These are phyloP conservation scores for Pomacea maculata DNA, from an alignment of 1,140 invertebrate genomes.

Conservation along the genomic window DNA sequence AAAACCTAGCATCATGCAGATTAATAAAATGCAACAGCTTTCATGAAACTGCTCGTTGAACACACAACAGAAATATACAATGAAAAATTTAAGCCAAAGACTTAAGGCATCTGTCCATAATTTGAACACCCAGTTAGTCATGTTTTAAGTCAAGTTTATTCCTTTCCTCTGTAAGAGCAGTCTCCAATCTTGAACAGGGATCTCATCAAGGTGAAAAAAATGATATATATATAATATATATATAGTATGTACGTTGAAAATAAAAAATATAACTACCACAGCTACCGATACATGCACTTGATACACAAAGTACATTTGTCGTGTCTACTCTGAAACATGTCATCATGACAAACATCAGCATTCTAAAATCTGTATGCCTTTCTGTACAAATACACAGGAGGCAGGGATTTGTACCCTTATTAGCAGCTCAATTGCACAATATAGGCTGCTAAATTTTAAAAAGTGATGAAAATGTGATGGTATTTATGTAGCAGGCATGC, in stretches of 20 bases:
- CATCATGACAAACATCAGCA: neutral
- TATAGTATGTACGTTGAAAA: neutral
- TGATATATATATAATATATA: neutral
- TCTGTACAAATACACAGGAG: constrained; percentile 1
- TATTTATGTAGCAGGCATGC: neutral
- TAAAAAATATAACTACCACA: constrained; percentile 1
- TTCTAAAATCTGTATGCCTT: neutral
- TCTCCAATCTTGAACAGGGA: neutral
- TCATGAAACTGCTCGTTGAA: neutral
- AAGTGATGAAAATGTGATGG: neutral
- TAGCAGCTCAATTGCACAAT: neutral
- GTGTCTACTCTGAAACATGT: neutral
- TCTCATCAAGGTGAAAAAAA: neutral
- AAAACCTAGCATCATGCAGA: no score
- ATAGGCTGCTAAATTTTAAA: neutral
- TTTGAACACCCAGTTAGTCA: neutral
- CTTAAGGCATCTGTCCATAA: no score
- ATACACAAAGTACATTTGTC: constrained; percentile 8
- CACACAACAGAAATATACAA: neutral
- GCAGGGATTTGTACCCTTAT: neutral
- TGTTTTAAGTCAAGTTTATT: constrained; percentile 2
- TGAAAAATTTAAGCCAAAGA: no score
- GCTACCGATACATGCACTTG: constrained; percentile 6
- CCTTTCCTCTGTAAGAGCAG: constrained; percentile 1
- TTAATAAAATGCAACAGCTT: no score